Evolutionary conservation across 2,888 invertebrate genomes (phyloP).

Genomic region (Drosophila sordidapex): DNA sequence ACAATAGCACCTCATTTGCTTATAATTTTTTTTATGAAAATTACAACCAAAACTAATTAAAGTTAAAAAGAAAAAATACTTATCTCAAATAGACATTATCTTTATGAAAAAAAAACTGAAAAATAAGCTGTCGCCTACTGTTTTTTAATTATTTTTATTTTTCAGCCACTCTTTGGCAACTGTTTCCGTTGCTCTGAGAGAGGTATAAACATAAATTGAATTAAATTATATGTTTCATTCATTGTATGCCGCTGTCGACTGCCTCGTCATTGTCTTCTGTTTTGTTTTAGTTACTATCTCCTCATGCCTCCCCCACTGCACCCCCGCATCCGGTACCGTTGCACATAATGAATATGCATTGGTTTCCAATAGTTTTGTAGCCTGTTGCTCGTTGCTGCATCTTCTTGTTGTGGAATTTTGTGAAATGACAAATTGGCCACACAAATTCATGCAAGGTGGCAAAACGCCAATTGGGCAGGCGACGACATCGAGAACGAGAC

Average conservation of each 20-base stretch:
- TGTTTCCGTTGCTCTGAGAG: neutral
- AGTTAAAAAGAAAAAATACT: constrained; percentile 23
- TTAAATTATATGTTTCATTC: constrained; percentile 58
- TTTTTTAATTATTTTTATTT: neutral
- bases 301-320: neutral
- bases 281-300: constrained; percentile 40
- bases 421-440: constrained; percentile 76
- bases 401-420: constrained; percentile 67
- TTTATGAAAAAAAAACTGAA: constrained; percentile 50
- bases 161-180: neutral
- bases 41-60: constrained; percentile 20
- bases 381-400: constrained; percentile 59
- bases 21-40: constrained; percentile 35
- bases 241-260: constrained; percentile 40
- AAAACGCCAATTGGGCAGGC: constrained; percentile 67
- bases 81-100: constrained; percentile 53
- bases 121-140: constrained; percentile 23
- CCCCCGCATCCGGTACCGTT: neutral
- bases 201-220: constrained; percentile 34
- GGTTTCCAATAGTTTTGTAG: constrained; percentile 55
- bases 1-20: constrained; percentile 68
- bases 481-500: constrained; percentile 55
- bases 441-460: constrained; percentile 73
- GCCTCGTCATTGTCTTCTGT: constrained; percentile 60
- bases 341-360: constrained; percentile 65